phyloP scores from a whole-genome alignment of 2,113 vertebrate species.

The Malurus melanocephalus region DNA sequence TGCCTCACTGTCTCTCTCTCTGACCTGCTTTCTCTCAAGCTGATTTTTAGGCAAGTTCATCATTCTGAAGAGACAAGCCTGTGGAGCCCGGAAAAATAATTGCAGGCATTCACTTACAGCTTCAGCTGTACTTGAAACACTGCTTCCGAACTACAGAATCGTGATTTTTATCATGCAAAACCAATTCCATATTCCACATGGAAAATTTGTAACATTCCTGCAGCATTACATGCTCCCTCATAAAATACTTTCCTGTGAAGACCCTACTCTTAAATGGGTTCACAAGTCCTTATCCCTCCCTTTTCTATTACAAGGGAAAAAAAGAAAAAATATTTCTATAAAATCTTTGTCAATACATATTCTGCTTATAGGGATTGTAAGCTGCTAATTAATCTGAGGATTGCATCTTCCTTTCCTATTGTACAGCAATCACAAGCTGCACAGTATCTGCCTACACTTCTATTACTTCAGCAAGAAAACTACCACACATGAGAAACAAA shows the following conservation, averaged over 20 bases:
- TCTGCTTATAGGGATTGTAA: neutral
- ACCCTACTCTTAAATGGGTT: neutral
- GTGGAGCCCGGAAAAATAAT: neutral
- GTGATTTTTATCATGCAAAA: neutral
- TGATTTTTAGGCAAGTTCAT: neutral
- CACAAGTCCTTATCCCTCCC: neutral
- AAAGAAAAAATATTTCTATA: neutral
- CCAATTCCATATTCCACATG: neutral
- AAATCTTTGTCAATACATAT: neutral
- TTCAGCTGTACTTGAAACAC: neutral
- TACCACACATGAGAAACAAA: neutral
- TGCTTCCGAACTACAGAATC: neutral
- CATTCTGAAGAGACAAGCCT: neutral
- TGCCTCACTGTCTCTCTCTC: neutral
- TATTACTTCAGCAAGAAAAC: neutral
- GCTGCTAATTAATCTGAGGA: neutral
- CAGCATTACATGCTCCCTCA: neutral
- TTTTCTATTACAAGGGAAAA: neutral
- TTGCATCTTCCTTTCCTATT: neutral
- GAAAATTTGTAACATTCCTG: neutral
- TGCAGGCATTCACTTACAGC: neutral
- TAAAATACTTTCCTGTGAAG: neutral
- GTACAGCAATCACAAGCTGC: neutral
- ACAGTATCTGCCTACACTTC: neutral
- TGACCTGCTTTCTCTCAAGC: neutral